phyloP scores from a whole-genome alignment of 2,113 vertebrate genomes.

The Pomatorhinus ruficollis region DNA sequence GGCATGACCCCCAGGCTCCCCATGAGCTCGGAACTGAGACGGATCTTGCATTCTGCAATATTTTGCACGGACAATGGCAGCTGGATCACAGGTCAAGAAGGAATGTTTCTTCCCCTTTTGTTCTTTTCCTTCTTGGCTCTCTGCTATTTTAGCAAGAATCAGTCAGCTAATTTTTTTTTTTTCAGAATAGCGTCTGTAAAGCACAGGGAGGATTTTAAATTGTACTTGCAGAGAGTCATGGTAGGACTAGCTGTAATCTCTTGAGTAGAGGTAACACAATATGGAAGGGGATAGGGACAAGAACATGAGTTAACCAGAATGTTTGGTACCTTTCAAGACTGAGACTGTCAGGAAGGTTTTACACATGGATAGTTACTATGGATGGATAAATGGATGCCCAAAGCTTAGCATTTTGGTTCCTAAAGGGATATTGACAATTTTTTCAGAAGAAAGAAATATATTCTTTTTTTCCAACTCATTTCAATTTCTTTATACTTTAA shows the following conservation, averaged over 20 bases:
- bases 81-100: conserved; percentile 20
- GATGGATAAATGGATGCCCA: not conserved
- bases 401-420: not conserved
- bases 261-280: not conserved
- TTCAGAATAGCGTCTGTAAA: not conserved
- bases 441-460: not conserved
- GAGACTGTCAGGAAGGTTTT: not conserved
- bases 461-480: not conserved
- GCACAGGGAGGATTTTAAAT: not conserved
- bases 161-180: not conserved
- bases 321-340: not conserved
- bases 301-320: not conserved
- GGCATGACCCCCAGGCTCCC: not conserved
- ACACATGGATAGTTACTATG: not conserved
- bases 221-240: not conserved
- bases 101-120: not conserved
- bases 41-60: not conserved
- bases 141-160: not conserved
- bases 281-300: not conserved
- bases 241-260: not conserved
- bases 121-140: not conserved
- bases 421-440: not conserved
- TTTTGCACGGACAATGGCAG: conserved; percentile 2
- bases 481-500: not conserved
- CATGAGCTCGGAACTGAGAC: conserved; percentile 38